Percentiles rank a stretch among this genome's conserved stretches.
These are phyloP conservation scores for Gasterosteus nipponicus DNA, from an alignment of 2,113 vertebrate genomes.

Conservation along the genomic window DNA sequence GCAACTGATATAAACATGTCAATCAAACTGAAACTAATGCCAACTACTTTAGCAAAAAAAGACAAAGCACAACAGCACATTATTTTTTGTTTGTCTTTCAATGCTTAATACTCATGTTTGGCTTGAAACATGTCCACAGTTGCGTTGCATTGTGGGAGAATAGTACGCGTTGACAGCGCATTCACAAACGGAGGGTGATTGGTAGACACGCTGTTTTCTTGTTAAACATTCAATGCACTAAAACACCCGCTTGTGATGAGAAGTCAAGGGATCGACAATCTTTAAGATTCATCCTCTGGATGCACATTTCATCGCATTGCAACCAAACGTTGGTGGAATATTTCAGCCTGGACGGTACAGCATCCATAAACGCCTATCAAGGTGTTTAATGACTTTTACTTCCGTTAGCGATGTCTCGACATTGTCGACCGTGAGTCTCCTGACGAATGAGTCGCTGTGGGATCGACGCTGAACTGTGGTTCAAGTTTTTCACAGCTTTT, in stretches of 20 bases:
- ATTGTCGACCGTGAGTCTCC: constrained; percentile 49
- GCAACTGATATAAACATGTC: neutral
- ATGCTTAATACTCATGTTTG: neutral
- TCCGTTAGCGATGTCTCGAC: constrained; percentile 31
- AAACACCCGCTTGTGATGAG: neutral
- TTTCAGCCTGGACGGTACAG: neutral
- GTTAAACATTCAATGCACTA: too few relatives aligned
- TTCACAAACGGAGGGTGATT: neutral
- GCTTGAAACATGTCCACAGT: neutral
- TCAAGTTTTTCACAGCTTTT: constrained; percentile 2
- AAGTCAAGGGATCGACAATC: neutral
- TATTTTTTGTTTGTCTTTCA: neutral
- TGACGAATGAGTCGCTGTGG: constrained; percentile 42
- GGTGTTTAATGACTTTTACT: constrained; percentile 27
- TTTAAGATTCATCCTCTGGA: neutral
- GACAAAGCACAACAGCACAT: neutral
- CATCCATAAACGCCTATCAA: too few relatives aligned
- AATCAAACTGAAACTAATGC: neutral
- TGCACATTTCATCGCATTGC: neutral
- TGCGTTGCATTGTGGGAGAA: neutral
- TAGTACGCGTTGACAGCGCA: neutral
- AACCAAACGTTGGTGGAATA: neutral
- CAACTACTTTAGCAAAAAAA: neutral
- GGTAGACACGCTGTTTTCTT: neutral
- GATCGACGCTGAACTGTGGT: constrained; percentile 8